These are phyloP conservation scores for Gadus macrocephalus DNA, from an alignment of 2,113 vertebrate species.

Conservation along the genomic window DNA sequence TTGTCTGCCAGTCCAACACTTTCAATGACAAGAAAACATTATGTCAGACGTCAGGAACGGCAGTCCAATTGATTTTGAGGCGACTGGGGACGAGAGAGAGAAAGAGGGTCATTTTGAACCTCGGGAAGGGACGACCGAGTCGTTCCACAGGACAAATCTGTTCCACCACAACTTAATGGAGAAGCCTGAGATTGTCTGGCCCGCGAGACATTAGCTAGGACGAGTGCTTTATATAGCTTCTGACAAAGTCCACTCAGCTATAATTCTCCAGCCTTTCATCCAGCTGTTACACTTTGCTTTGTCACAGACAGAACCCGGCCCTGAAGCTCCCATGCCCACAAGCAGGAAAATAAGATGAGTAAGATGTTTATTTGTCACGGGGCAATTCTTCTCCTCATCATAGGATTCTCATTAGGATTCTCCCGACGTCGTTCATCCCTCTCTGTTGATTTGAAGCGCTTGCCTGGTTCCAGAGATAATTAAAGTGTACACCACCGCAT, in stretches of 20 bases:
- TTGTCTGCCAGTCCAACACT: background rate
- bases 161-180: constrained; percentile 1
- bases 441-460: constrained; percentile 47
- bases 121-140: background rate
- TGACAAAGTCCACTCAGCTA: constrained; percentile 7
- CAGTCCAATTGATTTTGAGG: constrained; percentile 18
- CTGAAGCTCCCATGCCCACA: too few relatives aligned
- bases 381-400: background rate
- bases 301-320: constrained; percentile 6
- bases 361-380: too few relatives aligned
- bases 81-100: constrained; percentile 22
- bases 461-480: constrained; percentile 52
- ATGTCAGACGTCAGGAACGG: constrained; percentile 6
- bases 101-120: constrained; percentile 15
- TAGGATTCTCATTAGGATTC: constrained; percentile 39
- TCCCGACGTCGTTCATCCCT: constrained; percentile 23
- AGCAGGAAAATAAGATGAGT: too few relatives aligned
- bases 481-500: constrained; percentile 38
- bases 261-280: constrained; percentile 14
- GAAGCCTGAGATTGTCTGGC: background rate
- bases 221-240: background rate
- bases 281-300: background rate
- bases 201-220: background rate
- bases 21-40: constrained; percentile 12
- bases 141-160: constrained; percentile 4